Evolutionary conservation across 2,797 vertebrate species (phyloP).

Genomic region (Coregonus sp.): DNA sequence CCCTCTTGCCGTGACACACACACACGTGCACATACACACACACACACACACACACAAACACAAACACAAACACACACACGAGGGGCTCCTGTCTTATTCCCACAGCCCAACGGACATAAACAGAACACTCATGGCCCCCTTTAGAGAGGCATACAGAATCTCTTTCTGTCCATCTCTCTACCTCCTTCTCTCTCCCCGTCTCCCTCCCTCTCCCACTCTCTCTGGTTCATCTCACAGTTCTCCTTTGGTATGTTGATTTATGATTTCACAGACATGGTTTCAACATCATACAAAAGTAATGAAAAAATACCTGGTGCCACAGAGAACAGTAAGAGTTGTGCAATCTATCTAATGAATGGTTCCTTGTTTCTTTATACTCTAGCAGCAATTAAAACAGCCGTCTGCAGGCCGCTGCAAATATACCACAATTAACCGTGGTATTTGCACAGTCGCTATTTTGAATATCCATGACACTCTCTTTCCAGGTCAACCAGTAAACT

Average conservation of each 20-base stretch:
- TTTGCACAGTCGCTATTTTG: conserved; percentile 37
- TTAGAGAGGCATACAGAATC: conserved; percentile 32
- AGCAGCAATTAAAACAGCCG: conserved; percentile 47
- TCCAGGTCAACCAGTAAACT: conserved; percentile 22
- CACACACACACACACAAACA: conserved; percentile 17
- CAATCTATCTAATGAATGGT: conserved; percentile 60
- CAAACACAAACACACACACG: neutral
- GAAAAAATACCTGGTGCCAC: conserved; percentile 29
- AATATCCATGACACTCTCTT: conserved; percentile 14
- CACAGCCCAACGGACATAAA: conserved; percentile 57
- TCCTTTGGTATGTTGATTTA: conserved; percentile 33
- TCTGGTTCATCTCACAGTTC: conserved; percentile 31
- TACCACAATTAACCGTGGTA: conserved; percentile 47
- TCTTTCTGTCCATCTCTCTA: neutral
- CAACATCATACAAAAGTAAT: conserved; percentile 34
- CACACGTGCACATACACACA: conserved; percentile 27
- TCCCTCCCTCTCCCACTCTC: neutral
- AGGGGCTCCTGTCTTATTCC: conserved; percentile 23
- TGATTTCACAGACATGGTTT: conserved; percentile 42
- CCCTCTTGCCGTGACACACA: conserved; percentile 12
- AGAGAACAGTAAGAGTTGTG: conserved; percentile 43
- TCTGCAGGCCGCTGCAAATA: conserved; percentile 35
- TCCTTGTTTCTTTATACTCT: conserved; percentile 49
- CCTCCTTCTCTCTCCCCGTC: neutral
- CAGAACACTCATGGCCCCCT: conserved; percentile 54